phyloP scores from a whole-genome alignment of 1,140 invertebrate genomes.

The Brachionus asplanchnoidis region DNA sequence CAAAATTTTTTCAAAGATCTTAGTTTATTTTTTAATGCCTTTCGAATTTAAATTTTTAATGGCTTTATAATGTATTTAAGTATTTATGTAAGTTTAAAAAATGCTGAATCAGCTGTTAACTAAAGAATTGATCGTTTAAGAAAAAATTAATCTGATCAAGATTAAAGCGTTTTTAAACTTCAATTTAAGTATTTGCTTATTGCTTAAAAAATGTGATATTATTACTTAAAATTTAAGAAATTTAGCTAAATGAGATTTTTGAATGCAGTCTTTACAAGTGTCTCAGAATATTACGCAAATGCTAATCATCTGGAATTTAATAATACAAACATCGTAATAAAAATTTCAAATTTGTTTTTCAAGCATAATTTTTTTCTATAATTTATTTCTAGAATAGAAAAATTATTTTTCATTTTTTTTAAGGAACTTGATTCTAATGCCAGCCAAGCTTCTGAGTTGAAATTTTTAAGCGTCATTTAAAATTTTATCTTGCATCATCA shows the following conservation, averaged over 20 bases:
- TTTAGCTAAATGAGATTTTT: neutral
- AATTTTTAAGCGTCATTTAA: neutral
- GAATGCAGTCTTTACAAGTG: neutral
- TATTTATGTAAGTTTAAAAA: no score
- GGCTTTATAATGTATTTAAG: no score
- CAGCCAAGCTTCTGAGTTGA: neutral
- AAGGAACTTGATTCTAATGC: neutral
- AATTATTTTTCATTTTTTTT: neutral
- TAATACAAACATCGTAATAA: neutral
- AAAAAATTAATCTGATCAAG: no score
- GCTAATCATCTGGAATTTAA: neutral
- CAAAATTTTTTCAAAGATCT: no score
- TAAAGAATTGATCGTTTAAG: no score
- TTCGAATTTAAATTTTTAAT: no score
- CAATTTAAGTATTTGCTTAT: no score
- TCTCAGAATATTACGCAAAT: neutral
- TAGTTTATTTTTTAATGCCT: no score
- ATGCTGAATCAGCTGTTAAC: no score
- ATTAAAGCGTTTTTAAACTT: no score
- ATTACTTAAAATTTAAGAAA: no score
- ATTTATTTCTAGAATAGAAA: neutral
- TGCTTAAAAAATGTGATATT: neutral
- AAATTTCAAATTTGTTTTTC: neutral
- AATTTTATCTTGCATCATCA: neutral
- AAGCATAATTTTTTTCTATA: conserved; percentile 1